phyloP scores from a whole-genome alignment of 2,113 vertebrate species.

The Panurus biarmicus region DNA sequence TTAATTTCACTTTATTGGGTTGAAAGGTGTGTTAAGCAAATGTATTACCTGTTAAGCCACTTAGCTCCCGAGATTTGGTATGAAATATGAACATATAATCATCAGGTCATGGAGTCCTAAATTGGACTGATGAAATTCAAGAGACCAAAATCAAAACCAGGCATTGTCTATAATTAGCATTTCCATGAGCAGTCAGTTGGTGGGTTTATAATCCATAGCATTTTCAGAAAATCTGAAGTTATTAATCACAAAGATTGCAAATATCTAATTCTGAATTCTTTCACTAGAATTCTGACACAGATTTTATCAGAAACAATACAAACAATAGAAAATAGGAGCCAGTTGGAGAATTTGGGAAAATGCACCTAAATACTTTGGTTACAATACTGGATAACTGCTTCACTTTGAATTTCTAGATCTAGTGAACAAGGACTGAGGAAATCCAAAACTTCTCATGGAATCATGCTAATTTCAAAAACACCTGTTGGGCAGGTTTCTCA shows the following conservation, averaged over 20 bases:
- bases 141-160: neutral
- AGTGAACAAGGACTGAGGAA: neutral
- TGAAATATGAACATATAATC: neutral
- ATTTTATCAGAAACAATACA: neutral
- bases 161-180: neutral
- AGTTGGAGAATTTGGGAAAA: neutral
- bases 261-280: neutral
- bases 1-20: neutral
- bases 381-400: neutral
- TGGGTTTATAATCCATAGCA: neutral
- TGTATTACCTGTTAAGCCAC: neutral
- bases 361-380: neutral
- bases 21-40: neutral
- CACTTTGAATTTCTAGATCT: neutral
- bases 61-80: neutral
- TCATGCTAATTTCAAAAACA: neutral
- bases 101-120: neutral
- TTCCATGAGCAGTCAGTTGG: neutral
- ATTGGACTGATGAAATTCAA: neutral
- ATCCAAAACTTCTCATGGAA: neutral
- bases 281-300: neutral
- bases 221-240: neutral
- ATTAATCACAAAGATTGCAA: neutral
- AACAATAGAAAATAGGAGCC: neutral
- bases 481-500: neutral